Evolutionary conservation across 2,888 invertebrate species (phyloP), one percentile per base, ranked within the genome.

Genomic region (Tryphoninae sp.): DNA sequence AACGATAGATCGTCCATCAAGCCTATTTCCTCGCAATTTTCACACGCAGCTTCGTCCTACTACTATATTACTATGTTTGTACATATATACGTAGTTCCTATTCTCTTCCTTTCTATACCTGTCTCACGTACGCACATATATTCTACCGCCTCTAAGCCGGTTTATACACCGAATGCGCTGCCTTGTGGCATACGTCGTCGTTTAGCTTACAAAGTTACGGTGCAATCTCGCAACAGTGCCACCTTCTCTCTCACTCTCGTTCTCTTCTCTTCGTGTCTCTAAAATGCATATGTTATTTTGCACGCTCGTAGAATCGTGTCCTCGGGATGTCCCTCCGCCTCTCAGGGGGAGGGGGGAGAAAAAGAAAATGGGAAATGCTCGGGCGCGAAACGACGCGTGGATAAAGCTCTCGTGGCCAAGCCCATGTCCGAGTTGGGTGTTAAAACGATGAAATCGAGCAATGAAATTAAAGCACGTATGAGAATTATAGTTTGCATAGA

Each of bases 181-280:
- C 53, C 77, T 74, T 74, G 74, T 59, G 69, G 81, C 69, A 75
- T 69, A 74, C 59, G 74, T 74, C 74, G 78, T 78, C 78, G 59
- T 74, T 81, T 71, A 69, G 59, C 71, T 81, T 65, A 71, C 81
- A 78, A 75, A 81, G 81, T 81, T 81, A 81, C 78, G 74, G 64
- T 45, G 74, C 74, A 81, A 81, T 78, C 81, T 81, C 78, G 53
- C 69, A 65, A 33, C 33, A 33, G 33, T 33, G 78, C 19, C 64
- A 58, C 61, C 55, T 51, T 59, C 59, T 59, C 45, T 13, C 53
- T 33, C 64, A 7, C 26, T 65, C 59, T 22, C 42, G 9, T 19
- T n/a, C 16, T 23, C 26, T n/a, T 23, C 22, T 49, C 22, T 9
- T 23, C 53, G 22, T 49, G 33, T 64, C 13, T 53, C 23, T 51